Percentiles rank a stretch among this genome's conserved stretches.
These are phyloP conservation scores for Leucophenga montana DNA, from an alignment of 2,888 invertebrate species.

Conservation along the genomic window DNA sequence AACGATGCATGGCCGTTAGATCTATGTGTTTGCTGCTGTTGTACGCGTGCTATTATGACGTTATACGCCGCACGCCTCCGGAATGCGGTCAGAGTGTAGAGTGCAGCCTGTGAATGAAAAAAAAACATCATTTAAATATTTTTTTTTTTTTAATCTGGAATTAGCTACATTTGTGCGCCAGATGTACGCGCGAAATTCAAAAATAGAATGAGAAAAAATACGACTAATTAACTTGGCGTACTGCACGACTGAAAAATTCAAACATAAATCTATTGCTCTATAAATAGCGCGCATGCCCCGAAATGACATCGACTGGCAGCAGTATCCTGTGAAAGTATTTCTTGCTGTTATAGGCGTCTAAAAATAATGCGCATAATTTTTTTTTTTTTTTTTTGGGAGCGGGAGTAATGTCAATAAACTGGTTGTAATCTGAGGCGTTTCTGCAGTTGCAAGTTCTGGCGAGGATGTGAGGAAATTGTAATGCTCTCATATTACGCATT, in stretches of 20 bases:
- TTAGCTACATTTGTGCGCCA: slow-evolving; percentile 19
- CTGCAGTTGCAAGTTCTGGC: not conserved
- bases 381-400: too few species aligned
- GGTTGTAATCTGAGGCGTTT: not conserved
- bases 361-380: not conserved
- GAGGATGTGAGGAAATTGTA: not conserved
- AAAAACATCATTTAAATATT: not conserved
- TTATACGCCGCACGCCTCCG: not conserved
- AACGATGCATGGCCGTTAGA: slow-evolving; percentile 86
- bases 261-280: slow-evolving; percentile 2
- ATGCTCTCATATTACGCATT: slow-evolving; percentile 67
- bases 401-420: slow-evolving; percentile 1
- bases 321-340: slow-evolving; percentile 3
- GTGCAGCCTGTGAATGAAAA: not conserved
- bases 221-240: slow-evolving; percentile 1
- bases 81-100: not conserved
- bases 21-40: slow-evolving; percentile 29
- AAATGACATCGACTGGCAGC: not conserved
- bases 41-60: not conserved
- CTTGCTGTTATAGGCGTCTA: not conserved
- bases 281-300: not conserved
- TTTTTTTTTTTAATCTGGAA: too few species aligned
- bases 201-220: slow-evolving; percentile 4
- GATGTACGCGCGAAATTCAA: not conserved
- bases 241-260: not conserved